Evolutionary conservation across 2,113 vertebrate genomes (phyloP).

Genomic region (Gambusia holbrooki): DNA sequence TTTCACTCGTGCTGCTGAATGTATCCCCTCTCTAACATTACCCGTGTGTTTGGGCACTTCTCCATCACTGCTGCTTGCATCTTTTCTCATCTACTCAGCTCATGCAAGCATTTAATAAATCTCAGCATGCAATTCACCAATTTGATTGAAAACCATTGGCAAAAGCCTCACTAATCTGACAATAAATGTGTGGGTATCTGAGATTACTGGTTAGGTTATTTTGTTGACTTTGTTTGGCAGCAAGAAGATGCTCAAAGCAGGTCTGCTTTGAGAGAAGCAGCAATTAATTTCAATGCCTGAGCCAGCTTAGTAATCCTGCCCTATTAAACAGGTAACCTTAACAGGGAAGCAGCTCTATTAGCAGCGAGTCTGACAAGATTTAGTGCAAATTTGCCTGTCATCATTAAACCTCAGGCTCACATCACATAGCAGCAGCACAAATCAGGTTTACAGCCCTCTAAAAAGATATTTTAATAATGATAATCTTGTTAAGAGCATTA

Average conservation of each 20-base stretch:
- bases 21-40: constrained; percentile 3
- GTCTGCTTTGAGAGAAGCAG: constrained; percentile 30
- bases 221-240: constrained; percentile 37
- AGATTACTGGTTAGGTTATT: constrained; percentile 38
- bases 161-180: constrained; percentile 50
- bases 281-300: constrained; percentile 29
- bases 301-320: constrained; percentile 45
- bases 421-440: constrained; percentile 34
- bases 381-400: constrained; percentile 63
- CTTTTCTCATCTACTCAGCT: constrained; percentile 51
- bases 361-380: constrained; percentile 50
- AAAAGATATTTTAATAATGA: constrained; percentile 51
- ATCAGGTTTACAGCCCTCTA: constrained; percentile 32
- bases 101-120: constrained; percentile 45
- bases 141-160: constrained; percentile 63
- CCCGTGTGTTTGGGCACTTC: constrained; percentile 1
- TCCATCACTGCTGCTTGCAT: constrained; percentile 22
- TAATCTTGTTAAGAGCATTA: constrained; percentile 52
- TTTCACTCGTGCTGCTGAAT: constrained; percentile 22
- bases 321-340: constrained; percentile 39
- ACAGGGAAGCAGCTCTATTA: constrained; percentile 11
- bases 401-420: constrained; percentile 57
- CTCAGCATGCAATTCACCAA: constrained; percentile 36
- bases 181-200: constrained; percentile 59
- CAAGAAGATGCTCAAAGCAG: constrained; percentile 36